These are phyloP conservation scores for Pseudococcus viburni DNA, from an alignment of 2,888 invertebrate genomes.

Conservation along the genomic window DNA sequence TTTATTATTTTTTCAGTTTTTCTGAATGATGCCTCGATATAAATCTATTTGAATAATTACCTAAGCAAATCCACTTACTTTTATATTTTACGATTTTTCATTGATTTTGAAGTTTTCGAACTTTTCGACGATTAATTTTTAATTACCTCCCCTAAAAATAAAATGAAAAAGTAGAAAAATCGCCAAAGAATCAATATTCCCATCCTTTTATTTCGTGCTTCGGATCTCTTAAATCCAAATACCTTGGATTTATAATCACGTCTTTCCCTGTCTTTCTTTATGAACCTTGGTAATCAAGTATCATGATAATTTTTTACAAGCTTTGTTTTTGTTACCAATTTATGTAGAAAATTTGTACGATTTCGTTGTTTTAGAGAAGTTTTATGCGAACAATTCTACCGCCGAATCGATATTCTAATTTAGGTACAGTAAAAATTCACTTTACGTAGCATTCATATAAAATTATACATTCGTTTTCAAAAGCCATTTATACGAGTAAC, in stretches of 20 bases:
- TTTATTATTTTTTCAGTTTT: too few relatives aligned
- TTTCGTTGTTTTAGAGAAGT: neutral
- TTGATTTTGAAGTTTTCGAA: too few relatives aligned
- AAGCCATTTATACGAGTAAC: constrained; percentile 8
- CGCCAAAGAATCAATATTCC: too few relatives aligned
- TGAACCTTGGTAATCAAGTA: neutral
- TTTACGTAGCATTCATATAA: neutral
- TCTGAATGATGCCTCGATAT: too few relatives aligned
- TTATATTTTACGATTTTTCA: too few relatives aligned
- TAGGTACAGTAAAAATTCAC: neutral
- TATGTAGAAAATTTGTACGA: neutral
- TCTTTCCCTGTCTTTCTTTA: neutral
- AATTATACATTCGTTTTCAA: neutral
- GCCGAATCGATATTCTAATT: constrained; percentile 16
- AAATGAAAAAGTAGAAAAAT: too few relatives aligned
- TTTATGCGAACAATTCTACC: neutral
- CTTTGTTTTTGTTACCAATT: constrained; percentile 7
- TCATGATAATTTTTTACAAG: constrained; percentile 6
- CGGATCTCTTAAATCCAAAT: neutral
- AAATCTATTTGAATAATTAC: too few relatives aligned
- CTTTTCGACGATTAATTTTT: too few relatives aligned
- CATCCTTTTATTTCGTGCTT: neutral
- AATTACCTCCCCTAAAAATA: too few relatives aligned
- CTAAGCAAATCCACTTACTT: too few relatives aligned
- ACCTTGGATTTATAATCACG: neutral